Evolutionary conservation across 2,888 invertebrate species (phyloP).

Genomic region (Polyploca ridens): DNA sequence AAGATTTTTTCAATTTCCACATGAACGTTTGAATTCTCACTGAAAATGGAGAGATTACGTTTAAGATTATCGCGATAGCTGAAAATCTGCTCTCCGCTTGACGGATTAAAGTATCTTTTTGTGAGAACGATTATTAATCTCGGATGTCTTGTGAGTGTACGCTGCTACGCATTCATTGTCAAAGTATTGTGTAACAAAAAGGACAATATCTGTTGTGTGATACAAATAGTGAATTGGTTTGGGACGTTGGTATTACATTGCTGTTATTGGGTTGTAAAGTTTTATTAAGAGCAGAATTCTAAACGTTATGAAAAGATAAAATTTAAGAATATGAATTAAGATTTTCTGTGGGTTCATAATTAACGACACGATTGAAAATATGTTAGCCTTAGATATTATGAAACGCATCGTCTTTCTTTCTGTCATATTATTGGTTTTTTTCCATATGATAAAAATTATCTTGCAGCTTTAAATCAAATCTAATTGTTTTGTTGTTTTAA

Average conservation of each 20-base stretch:
- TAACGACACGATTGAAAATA: too few species aligned
- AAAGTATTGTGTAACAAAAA: slow-evolving; percentile 38
- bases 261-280: background rate
- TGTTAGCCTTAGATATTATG: too few species aligned
- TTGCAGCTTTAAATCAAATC: too few species aligned
- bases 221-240: slow-evolving; percentile 2
- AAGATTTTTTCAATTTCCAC: slow-evolving; percentile 1
- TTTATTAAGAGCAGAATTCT: too few species aligned
- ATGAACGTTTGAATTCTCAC: background rate
- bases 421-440: too few species aligned
- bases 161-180: slow-evolving; percentile 36
- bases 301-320: too few species aligned
- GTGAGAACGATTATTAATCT: slow-evolving; percentile 23
- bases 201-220: slow-evolving; percentile 25
- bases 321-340: too few species aligned
- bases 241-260: background rate
- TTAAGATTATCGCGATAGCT: background rate
- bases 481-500: too few species aligned
- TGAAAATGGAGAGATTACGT: background rate
- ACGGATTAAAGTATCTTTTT: slow-evolving; percentile 20
- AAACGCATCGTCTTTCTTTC: too few species aligned
- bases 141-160: slow-evolving; percentile 28
- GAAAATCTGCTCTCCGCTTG: background rate
- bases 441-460: too few species aligned
- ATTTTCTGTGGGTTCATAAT: too few species aligned